Conservation (phyloP, 1,140 invertebrate species). For the Penaeus vannamei region DNA sequence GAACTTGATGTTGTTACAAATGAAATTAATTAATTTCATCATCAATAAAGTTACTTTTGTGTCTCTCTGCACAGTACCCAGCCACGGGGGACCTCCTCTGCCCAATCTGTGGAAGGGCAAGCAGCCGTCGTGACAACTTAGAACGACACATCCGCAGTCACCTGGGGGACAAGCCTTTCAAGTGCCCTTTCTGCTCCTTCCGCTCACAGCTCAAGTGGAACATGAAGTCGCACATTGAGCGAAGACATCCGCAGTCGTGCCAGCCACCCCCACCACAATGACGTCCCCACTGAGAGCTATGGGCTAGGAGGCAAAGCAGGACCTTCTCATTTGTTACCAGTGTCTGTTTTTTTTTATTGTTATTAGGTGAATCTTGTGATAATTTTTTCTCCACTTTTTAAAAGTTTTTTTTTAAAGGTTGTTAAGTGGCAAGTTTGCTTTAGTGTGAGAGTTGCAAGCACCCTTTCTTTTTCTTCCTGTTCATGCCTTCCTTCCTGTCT, state of each 20-base stretch:
- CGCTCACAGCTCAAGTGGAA: slow-evolving; percentile 62
- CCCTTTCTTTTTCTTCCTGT: too few species aligned
- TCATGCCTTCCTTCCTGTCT: too few species aligned
- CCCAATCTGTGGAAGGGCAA: slow-evolving; percentile 49
- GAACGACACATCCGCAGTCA: slow-evolving; percentile 57
- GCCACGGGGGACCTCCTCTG: slow-evolving; percentile 37
- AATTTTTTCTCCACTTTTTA: too few species aligned
- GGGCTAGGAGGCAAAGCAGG: too few species aligned
- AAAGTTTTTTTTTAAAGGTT: too few species aligned
- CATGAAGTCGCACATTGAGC: slow-evolving; percentile 60
- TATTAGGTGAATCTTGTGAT: too few species aligned
- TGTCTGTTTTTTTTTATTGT: too few species aligned
- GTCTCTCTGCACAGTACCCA: slow-evolving; percentile 26
- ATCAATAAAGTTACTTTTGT: neutral
- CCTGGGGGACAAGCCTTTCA: slow-evolving; percentile 57
- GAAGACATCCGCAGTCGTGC: slow-evolving; percentile 40
- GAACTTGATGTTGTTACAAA: too few species aligned
- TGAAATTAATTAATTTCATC: neutral
- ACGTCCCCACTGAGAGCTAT: neutral
- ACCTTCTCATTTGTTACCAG: too few species aligned
- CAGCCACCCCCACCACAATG: neutral
- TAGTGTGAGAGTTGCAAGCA: too few species aligned
- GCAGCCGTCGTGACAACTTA: slow-evolving; percentile 56
- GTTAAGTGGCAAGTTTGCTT: too few species aligned
- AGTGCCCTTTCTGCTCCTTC: slow-evolving; percentile 56